Conservation (phyloP, 2,888 invertebrate genomes). For the Pandemis corylana region DNA sequence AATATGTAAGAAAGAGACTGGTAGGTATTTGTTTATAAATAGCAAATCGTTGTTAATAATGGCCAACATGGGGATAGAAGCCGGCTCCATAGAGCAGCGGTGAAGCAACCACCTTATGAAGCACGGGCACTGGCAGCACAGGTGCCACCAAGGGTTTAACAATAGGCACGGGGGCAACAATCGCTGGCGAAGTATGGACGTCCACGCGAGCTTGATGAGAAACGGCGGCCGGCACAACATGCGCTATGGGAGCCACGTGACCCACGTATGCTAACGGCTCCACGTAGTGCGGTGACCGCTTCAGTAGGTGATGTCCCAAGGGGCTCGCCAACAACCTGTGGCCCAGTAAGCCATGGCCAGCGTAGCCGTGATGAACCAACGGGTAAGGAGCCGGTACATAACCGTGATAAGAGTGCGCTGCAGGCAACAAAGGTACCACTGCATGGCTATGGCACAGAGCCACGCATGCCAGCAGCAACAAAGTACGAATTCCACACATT, state of each 20-base stretch:
- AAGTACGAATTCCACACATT: conserved; percentile 58
- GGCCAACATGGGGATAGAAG: conserved; percentile 52
- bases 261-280: conserved; percentile 56
- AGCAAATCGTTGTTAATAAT: conserved; percentile 52
- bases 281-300: conserved; percentile 68
- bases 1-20: background rate
- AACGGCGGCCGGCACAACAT: conserved; percentile 70
- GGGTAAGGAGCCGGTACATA: conserved; percentile 59
- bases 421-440: conserved; percentile 60
- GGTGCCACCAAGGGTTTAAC: conserved; percentile 62
- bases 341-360: conserved; percentile 44
- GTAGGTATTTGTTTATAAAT: background rate
- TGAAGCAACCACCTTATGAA: conserved; percentile 52
- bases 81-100: conserved; percentile 53
- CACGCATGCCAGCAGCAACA: conserved; percentile 59
- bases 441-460: conserved; percentile 63
- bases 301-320: conserved; percentile 64
- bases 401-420: conserved; percentile 54
- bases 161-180: conserved; percentile 56
- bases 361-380: conserved; percentile 53
- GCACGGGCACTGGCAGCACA: conserved; percentile 57
- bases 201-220: conserved; percentile 84
- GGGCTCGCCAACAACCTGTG: conserved; percentile 47
- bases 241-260: conserved; percentile 48
- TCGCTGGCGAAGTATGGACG: conserved; percentile 67